Percentiles rank a stretch among this genome's conserved stretches.
These are phyloP conservation scores for Dendroctonus valens DNA, from an alignment of 1,140 invertebrate species.

Conservation along the genomic window DNA sequence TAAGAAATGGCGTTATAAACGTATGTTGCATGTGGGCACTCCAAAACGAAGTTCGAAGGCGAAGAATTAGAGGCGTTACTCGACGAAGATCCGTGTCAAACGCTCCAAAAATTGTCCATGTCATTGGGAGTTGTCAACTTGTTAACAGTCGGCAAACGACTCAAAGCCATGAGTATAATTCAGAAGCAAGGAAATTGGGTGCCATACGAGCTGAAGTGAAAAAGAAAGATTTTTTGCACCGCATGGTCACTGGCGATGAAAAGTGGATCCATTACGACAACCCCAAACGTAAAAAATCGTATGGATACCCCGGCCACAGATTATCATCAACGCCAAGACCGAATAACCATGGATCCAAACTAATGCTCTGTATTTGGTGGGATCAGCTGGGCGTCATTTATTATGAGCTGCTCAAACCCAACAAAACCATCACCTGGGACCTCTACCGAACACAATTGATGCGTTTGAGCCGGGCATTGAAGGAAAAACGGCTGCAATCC, in stretches of 20 bases:
- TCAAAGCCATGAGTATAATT: no score
- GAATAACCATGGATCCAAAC: neutral
- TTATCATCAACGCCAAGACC: neutral
- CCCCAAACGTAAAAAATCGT: slow-evolving; percentile 40
- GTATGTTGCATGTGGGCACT: no score
- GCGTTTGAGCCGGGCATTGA: no score
- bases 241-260: slow-evolving; percentile 37
- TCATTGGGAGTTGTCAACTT: slow-evolving; percentile 6
- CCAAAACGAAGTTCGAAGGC: no score
- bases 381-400: no score
- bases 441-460: no score
- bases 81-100: slow-evolving; percentile 5
- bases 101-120: slow-evolving; percentile 6
- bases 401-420: no score
- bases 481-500: neutral
- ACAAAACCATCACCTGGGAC: no score
- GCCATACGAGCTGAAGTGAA: no score
- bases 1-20: no score
- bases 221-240: slow-evolving; percentile 30
- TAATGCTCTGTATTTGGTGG: no score
- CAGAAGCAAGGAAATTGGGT: no score
- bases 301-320: slow-evolving; percentile 2
- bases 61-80: neutral
- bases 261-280: slow-evolving; percentile 40
- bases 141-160: neutral